These are phyloP conservation scores for Trogon surrucura DNA, from an alignment of 2,113 vertebrate species.

Conservation along the genomic window DNA sequence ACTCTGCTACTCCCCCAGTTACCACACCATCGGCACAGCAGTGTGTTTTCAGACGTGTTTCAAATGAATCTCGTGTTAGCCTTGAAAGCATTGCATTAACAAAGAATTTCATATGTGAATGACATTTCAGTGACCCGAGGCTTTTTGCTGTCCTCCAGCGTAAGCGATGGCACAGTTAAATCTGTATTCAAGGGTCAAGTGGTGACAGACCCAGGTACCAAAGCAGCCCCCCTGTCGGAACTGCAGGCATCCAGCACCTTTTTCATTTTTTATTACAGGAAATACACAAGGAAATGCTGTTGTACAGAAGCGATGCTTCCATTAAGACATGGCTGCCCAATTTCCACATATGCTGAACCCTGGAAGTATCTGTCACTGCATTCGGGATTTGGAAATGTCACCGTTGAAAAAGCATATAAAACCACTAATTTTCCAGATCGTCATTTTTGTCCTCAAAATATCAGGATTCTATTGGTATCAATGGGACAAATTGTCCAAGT, in stretches of 20 bases:
- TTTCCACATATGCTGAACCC: not conserved
- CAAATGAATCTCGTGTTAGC: not conserved
- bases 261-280: not conserved
- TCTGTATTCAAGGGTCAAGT: not conserved
- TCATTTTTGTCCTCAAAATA: not conserved
- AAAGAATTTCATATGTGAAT: not conserved
- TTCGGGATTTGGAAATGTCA: not conserved
- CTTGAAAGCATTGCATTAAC: not conserved
- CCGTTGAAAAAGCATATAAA: not conserved
- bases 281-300: rapidly evolving
- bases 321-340: not conserved
- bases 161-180: not conserved
- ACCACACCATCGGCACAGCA: not conserved
- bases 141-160: not conserved
- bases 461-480: not conserved
- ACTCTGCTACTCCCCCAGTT: not conserved
- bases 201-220: not conserved
- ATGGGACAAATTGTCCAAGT: not conserved
- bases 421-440: not conserved
- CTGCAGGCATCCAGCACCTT: not conserved
- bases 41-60: not conserved
- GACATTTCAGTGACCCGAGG: not conserved
- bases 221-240: not conserved
- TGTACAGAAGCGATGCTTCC: not conserved
- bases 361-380: not conserved